Evolutionary conservation across 2,888 invertebrate species (phyloP).

Genomic region (Melanchra persicariae): DNA sequence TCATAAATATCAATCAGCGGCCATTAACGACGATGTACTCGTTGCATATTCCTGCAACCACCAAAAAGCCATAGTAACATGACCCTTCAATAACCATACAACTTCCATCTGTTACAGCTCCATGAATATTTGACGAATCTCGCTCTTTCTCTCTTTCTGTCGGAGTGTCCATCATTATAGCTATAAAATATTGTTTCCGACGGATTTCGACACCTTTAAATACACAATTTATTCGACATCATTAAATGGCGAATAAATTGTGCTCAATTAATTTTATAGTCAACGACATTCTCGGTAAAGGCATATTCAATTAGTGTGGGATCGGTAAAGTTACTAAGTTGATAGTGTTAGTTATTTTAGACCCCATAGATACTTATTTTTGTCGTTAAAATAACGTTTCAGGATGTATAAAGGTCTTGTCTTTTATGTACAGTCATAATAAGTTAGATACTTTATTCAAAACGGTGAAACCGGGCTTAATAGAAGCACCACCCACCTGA

Average conservation of each 20-base stretch:
- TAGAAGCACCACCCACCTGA: constrained; percentile 30
- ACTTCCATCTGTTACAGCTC: constrained; percentile 52
- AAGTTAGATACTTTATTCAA: constrained; percentile 20
- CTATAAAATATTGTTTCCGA: constrained; percentile 65
- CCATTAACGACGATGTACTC: constrained; percentile 65
- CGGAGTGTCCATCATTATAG: constrained; percentile 60
- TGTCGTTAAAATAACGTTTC: neutral
- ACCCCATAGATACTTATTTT: neutral
- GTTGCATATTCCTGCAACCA: constrained; percentile 70
- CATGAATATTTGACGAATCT: constrained; percentile 53
- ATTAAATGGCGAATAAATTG: constrained; percentile 42
- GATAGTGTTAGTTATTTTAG: constrained; percentile 11
- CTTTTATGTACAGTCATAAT: neutral
- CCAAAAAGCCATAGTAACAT: constrained; percentile 63
- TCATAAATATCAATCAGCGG: constrained; percentile 85
- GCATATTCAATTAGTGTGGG: constrained; percentile 23
- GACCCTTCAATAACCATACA: constrained; percentile 54
- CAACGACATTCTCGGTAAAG: constrained; percentile 29
- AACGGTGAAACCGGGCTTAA: constrained; percentile 2
- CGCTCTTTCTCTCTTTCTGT: constrained; percentile 68
- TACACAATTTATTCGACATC: too few relatives aligned
- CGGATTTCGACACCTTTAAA: constrained; percentile 53
- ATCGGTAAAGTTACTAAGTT: constrained; percentile 25
- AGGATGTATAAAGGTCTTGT: neutral
- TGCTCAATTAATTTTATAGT: constrained; percentile 18